Evolutionary conservation across 2,888 invertebrate species (phyloP), one percentile per base, ranked within the genome.

Genomic region (Coenonympha arcania): DNA sequence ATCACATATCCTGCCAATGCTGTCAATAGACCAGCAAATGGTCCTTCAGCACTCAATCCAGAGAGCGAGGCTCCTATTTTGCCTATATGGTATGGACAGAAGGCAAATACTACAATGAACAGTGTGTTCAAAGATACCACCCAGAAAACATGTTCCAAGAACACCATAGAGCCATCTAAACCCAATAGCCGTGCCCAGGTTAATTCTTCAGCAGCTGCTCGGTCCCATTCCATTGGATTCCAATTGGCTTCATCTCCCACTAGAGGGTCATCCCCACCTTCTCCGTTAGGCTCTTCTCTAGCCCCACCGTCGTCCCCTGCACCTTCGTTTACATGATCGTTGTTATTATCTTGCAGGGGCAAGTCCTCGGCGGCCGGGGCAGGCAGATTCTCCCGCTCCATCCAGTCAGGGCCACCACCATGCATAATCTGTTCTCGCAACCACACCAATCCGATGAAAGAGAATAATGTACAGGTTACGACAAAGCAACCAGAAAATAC

Each of bases 81-180:
- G 1, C 99, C 99, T 81, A 98, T 95, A 65, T 97, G 96, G 74
- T 97, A 98, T 0, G 99, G 99, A 62, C 94, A 94, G 71, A 97
- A 99, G 33, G 98, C 99, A 85, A 99, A 99, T 15, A 98, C 93
- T 56, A 99, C 89, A 58, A 99, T 98, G 73, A 99, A 99, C 49
- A 99, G 88, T 0, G 98, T 97, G 71, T 99, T 99, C 20, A 99
- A 83, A 0, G 98, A 97, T 15, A 99, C 96, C 18, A 99, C 98
- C 99, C 99, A 99, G 74, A 99, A 98, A 0, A 99, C 98, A 86
- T 99, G 99, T 76, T 99, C 99, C 46, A 99, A 80, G 73, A 99
- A 99, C 40, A 98, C 94, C 65, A 99, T 89, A 0, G 98, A 98
- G 0, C 99, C 99, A 79, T 99, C 99, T 6, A 99, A 81, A 0